A percentile compares a stretch with the other conserved stretches of the same genome.
Conservation (phyloP, 2,797 vertebrate species). For the Rhabdomys pumilio region DNA sequence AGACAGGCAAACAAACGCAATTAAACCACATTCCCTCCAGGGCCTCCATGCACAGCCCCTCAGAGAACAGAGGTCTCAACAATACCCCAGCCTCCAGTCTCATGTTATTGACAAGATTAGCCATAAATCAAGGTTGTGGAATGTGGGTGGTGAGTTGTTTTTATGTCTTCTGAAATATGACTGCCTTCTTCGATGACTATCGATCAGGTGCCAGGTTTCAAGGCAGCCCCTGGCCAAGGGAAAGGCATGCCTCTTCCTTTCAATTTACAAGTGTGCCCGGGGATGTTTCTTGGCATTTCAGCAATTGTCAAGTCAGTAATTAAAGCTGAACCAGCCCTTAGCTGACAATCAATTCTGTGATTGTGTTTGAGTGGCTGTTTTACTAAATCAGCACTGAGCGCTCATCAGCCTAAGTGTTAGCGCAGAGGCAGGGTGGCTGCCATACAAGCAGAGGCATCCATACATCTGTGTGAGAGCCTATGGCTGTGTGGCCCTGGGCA, state of each 20-base stretch:
- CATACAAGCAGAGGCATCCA: fast-evolving
- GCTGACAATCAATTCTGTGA: not conserved
- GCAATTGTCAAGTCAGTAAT: not conserved
- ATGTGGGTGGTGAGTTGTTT: not conserved
- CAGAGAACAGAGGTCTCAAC: not conserved
- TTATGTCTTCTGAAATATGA: not conserved
- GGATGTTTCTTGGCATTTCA: not conserved
- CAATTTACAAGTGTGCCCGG: not conserved
- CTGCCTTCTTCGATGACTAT: not conserved
- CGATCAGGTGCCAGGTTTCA: not conserved
- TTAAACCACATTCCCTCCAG: not conserved
- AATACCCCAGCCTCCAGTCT: not conserved
- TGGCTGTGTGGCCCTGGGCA: fast-evolving
- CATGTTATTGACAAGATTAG: not conserved
- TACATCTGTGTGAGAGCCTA: fast-evolving
- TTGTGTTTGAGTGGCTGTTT: not conserved
- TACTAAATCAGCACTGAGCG: not conserved
- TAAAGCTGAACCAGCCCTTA: not conserved
- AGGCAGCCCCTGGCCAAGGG: slow-evolving; percentile 1
- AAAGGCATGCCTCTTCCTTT: not conserved
- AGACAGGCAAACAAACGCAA: slow-evolving; percentile 42
- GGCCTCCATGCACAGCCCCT: not conserved
- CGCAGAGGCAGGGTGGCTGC: fast-evolving
- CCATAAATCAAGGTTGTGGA: not conserved
- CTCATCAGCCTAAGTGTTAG: fast-evolving